Evolutionary conservation across 2,888 invertebrate genomes (phyloP), one percentile per base, ranked within the genome.

Genomic region (Aspidiotus rigidus): DNA sequence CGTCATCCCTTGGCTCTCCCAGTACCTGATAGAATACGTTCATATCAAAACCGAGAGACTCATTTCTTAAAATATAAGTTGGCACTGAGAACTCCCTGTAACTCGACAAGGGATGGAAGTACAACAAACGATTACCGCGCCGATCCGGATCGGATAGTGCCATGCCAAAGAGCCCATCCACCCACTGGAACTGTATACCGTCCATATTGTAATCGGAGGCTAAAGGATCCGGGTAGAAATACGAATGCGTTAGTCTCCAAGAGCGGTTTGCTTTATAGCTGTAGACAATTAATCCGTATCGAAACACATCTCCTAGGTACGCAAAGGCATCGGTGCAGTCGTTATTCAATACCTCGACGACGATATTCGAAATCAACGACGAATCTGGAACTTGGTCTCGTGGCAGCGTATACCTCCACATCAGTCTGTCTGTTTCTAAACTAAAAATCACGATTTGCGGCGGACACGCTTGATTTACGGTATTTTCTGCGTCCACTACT

Each of bases 101-200:
- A 73, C 90, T 89, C 3, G 86, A 84, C 77, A 90, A 82, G 0
- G 90, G 87, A 75, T 90, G 90, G 80, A 90, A 91, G 75, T 87
- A 91, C 3, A 90, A 77, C 0, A 86, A 87, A 70, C 88, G 85
- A 76, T 79, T 86, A 42, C 87, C 87, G 67, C 60, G 70, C 9
- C 86, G 83, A 69, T 83, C 83, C 0, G 85, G 82, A 7, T 84
- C 84, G 0, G 86, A 84, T 11, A 90, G 75, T 0, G 87, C 86
- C 72, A 90, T 76, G 0, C 90, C 90, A 73, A 89, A 90, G 1
- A 91, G 77, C 0, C 87, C 89, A 75, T 90, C 90, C 5, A 84
- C 84, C 89, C 89, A 90, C 72, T 75, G 73, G 72, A 76, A 77
- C 44, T 71, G 71, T 61, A 76, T 71, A 10, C 75, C 74, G 69